These are phyloP conservation scores for Ypsolopha scabrella DNA, from an alignment of 2,888 invertebrate species.

Conservation along the genomic window DNA sequence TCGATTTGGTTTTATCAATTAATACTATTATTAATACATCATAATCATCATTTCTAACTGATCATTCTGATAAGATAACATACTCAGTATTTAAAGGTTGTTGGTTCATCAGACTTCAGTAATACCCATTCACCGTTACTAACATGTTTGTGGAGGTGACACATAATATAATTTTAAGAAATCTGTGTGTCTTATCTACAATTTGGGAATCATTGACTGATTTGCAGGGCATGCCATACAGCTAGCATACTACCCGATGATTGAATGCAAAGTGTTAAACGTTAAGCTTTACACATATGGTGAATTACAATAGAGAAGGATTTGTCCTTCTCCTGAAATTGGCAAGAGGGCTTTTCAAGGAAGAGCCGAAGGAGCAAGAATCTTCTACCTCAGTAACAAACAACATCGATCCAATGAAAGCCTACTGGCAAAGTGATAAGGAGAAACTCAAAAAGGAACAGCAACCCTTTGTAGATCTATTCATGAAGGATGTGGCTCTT, in stretches of 20 bases:
- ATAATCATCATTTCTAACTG: no score
- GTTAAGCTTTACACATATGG: constrained; percentile 52
- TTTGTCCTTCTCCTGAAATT: constrained; percentile 55
- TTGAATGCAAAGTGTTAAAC: constrained; percentile 46
- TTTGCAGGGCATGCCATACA: constrained; percentile 66
- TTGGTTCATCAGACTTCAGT: background rate
- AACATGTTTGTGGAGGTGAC: background rate
- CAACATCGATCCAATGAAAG: constrained; percentile 46
- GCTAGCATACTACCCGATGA: constrained; percentile 50
- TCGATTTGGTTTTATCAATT: background rate
- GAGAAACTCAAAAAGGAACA: constrained; percentile 35
- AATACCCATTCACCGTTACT: background rate
- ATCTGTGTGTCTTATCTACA: constrained; percentile 66
- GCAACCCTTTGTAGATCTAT: constrained; percentile 50
- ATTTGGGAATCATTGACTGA: constrained; percentile 64
- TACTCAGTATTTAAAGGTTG: background rate
- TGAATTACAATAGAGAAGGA: constrained; percentile 55
- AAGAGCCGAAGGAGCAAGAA: constrained; percentile 17
- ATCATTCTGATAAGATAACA: background rate
- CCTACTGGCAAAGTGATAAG: constrained; percentile 61
- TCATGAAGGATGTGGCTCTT: constrained; percentile 38
- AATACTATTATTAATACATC: background rate
- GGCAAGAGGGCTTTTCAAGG: constrained; percentile 27
- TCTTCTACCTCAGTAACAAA: constrained; percentile 20
- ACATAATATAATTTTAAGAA: constrained; percentile 14